Conservation (phyloP, 2,888 invertebrate species). For the Pardosa pseudoannulata region DNA sequence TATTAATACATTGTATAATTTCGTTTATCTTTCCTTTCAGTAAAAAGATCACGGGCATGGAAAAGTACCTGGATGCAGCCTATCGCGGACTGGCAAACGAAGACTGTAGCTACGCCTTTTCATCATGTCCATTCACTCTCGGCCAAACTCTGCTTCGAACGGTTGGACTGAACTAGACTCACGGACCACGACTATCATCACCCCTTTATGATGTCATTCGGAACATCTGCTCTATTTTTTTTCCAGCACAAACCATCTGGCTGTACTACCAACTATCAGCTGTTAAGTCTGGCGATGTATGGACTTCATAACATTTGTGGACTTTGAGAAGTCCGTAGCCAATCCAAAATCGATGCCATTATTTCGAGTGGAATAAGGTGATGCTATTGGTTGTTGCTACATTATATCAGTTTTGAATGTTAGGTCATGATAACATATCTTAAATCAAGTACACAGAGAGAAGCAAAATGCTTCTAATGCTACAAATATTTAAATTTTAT, state of each 20-base stretch:
- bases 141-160: conserved; percentile 52
- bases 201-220: background rate
- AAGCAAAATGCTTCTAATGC: too few relatives aligned
- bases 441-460: too few relatives aligned
- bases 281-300: background rate
- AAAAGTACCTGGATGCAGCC: conserved; percentile 63
- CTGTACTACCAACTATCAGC: background rate
- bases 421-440: too few relatives aligned
- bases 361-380: background rate
- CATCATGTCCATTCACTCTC: conserved; percentile 52
- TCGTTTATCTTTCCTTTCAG: conserved; percentile 47
- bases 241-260: background rate
- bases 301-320: background rate
- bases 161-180: conserved; percentile 51
- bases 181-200: background rate
- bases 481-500: too few relatives aligned
- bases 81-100: conserved; percentile 65
- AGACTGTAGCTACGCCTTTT: conserved; percentile 63
- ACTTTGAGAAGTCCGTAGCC: background rate
- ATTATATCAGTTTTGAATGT: too few relatives aligned
- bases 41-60: conserved; percentile 69
- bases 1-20: too few relatives aligned
- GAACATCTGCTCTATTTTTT: background rate
- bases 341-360: background rate
- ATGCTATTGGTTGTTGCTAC: background rate